Base-by-base conservation (phyloP, 2,113 vertebrate species). In the Calonectris borealis region DNA sequence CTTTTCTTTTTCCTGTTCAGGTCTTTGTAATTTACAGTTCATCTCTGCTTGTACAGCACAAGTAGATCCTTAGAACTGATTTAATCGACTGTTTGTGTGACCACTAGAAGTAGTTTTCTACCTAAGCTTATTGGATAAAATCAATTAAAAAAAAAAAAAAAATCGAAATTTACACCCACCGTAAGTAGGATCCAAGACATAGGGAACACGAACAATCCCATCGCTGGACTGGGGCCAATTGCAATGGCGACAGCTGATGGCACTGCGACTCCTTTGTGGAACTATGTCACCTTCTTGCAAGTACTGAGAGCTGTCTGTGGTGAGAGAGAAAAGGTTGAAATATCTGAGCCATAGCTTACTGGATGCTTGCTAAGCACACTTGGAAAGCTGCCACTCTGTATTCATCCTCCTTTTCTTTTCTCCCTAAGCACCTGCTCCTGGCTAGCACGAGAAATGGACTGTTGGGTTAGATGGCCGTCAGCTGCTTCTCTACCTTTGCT, bases 151-250 rank as follows among this genome's bases (percentile, higher is more conserved):
- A 83, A 66, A 21, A 21, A n/a, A 44, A 14, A 42, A 42, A 14
- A 9, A 48, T 3, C 1, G 1, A 31, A 29, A 40, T 68, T 46
- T 16, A 27, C 26, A 94, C 97, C 36, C 93, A 99, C 99, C 98
- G 4, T 99, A 99, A 22, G 98, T 7, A 42, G 98, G 97, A 73
- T 98, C 99, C 51, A 99, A 38, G 25, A 96, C 97, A 68, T 97
- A 99, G 6, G 99, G 98, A 6, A 99, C 88, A 19, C 98, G 98
- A 79, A 99, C 98, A 82, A 98, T 98, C 61, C 99, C 99, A 76
- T 99, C 98, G 0, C 98, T 95, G 18, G 98, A 98, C 94, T 98
- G 98, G 16, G 98, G 98, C 99, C 99, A 99, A 34, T 97, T 90
- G 94, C 98, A 99, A 1, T 96, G 40, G 20, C 98, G 98, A 66